A percentile compares a stretch with the other conserved stretches of the same genome.
phyloP scores from a whole-genome alignment of 92 coral and sea anemone genomes.

The Phenganax subtilis region DNA sequence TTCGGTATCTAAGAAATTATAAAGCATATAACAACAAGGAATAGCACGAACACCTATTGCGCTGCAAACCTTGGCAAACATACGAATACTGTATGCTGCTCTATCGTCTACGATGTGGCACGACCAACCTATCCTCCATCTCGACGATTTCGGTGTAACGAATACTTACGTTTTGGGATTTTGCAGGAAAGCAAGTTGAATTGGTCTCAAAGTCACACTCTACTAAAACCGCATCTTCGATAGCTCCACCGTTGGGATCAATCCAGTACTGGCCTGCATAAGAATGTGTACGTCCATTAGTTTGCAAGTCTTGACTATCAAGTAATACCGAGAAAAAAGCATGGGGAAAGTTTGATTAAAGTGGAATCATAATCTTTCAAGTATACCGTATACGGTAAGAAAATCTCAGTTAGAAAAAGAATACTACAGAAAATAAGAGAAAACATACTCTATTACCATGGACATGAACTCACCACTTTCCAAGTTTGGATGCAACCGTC shows the following conservation, averaged over 20 bases:
- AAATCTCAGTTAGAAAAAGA: background rate
- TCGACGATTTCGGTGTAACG: background rate
- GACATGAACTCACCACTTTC: slow-evolving; percentile 18
- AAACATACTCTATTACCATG: background rate
- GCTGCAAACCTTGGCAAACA: too few species aligned
- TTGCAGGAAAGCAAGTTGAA: slow-evolving; percentile 75
- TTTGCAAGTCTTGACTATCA: background rate
- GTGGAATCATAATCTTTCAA: background rate
- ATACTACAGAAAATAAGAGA: background rate
- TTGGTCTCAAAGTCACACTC: slow-evolving; percentile 68
- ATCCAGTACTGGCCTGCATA: slow-evolving; percentile 69
- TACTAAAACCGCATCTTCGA: slow-evolving; percentile 67
- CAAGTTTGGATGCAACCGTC: slow-evolving; percentile 13
- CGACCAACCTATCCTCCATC: background rate
- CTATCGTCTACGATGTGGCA: too few species aligned
- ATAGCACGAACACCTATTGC: too few species aligned
- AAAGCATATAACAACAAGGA: background rate
- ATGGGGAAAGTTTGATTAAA: background rate
- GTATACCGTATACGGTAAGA: background rate
- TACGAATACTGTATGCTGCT: too few species aligned
- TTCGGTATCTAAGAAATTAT: slow-evolving; percentile 20
- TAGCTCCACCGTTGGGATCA: slow-evolving; percentile 83
- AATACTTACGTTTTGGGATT: slow-evolving; percentile 50
- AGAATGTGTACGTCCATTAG: background rate
- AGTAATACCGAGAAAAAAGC: background rate